Conservation (phyloP, 2,113 vertebrate species). For the Ophthalmolycus amberensis region DNA sequence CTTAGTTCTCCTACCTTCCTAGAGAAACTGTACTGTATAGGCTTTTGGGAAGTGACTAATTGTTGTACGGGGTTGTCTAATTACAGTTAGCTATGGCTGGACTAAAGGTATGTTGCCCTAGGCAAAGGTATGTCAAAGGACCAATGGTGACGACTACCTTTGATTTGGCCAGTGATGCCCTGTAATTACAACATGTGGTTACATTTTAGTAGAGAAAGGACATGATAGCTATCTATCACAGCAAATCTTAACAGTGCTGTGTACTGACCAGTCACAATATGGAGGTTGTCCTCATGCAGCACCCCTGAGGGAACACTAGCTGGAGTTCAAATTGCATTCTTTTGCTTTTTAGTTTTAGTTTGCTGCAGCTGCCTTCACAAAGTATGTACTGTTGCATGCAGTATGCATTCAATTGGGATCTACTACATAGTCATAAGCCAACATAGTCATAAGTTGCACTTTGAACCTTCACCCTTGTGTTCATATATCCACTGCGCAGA, state of each 20-base stretch:
- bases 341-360: background rate
- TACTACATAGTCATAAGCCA: background rate
- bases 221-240: background rate
- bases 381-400: background rate
- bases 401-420: background rate
- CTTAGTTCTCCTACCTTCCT: background rate
- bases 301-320: background rate
- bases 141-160: slow-evolving; percentile 44
- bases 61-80: slow-evolving; percentile 53
- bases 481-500: background rate
- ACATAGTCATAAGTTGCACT: background rate
- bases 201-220: slow-evolving; percentile 39
- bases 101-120: slow-evolving; percentile 47
- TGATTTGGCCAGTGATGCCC: slow-evolving; percentile 44
- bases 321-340: background rate
- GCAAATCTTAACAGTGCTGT: background rate
- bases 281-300: slow-evolving; percentile 14
- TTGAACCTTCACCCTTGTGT: background rate
- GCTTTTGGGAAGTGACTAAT: slow-evolving; percentile 47
- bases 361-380: background rate
- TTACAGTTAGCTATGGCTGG: slow-evolving; percentile 55
- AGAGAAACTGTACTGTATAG: slow-evolving; percentile 11
- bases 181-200: slow-evolving; percentile 64
- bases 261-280: background rate
- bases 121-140: slow-evolving; percentile 73